Conservation (phyloP, 2,113 vertebrate species). For the Microcebus tavaratra region DNA sequence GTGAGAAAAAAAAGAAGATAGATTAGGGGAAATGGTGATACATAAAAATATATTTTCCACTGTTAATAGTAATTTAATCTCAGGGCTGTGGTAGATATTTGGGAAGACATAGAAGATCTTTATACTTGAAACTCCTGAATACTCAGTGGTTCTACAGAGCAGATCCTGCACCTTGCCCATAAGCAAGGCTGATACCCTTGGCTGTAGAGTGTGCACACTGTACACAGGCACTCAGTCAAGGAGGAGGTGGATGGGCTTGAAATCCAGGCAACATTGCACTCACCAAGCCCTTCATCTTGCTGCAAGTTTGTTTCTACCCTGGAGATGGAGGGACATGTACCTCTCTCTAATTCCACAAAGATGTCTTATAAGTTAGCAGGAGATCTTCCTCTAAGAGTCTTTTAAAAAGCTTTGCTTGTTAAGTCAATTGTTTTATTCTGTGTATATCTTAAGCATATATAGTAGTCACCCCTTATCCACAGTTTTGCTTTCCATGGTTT, state of each 20-base stretch:
- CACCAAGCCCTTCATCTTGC: background rate
- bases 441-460: background rate
- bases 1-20: background rate
- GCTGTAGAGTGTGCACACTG: background rate
- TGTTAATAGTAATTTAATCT: background rate
- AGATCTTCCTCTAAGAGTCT: background rate
- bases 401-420: background rate
- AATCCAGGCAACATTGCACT: background rate
- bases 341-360: background rate
- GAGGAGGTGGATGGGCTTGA: background rate
- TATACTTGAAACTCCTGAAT: background rate
- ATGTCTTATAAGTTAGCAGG: background rate
- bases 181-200: background rate
- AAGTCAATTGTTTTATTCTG: background rate
- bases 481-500: background rate
- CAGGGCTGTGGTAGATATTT: background rate
- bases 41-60: background rate
- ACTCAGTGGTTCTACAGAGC: background rate
- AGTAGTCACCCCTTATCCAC: background rate
- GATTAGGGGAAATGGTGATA: background rate
- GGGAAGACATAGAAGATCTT: background rate
- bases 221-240: background rate
- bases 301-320: background rate
- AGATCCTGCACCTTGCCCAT: background rate
- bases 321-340: accelerated